phyloP scores from a whole-genome alignment of 2,113 vertebrate genomes.

The Acrocephalus kingi region DNA sequence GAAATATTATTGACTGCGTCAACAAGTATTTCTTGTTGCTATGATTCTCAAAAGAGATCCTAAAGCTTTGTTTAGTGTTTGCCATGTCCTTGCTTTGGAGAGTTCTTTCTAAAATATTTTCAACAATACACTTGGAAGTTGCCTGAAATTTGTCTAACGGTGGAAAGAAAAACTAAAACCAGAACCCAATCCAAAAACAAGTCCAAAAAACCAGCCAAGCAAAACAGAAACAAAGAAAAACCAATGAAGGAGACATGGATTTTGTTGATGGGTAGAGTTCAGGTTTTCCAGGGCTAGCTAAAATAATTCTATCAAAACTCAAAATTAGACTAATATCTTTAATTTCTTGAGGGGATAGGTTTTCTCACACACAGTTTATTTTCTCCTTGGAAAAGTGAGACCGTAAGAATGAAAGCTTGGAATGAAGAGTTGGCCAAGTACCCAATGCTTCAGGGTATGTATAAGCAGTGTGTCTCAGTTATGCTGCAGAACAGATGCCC shows the following conservation, averaged over 20 bases:
- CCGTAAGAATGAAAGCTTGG: neutral
- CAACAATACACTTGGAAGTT: neutral
- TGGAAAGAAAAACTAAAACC: neutral
- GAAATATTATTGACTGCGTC: neutral
- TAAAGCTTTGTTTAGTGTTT: neutral
- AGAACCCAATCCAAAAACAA: neutral
- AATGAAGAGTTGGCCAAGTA: neutral
- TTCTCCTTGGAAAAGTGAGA: neutral
- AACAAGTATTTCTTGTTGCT: neutral
- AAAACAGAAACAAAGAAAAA: neutral
- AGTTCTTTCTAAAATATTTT: neutral
- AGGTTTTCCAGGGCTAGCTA: neutral
- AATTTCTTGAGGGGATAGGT: neutral
- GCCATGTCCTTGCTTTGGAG: neutral
- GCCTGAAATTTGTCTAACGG: neutral
- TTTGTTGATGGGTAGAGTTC: neutral
- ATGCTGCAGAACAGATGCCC: neutral
- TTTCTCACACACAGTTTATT: neutral
- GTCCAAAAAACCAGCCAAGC: too few relatives aligned
- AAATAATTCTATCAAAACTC: neutral
- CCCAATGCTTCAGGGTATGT: neutral
- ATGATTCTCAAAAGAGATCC: neutral
- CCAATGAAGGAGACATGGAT: neutral
- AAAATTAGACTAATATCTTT: neutral
- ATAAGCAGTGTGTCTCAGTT: neutral